Percentiles rank a stretch among this genome's conserved stretches.
Evolutionary conservation across 2,113 vertebrate species (phyloP).

Genomic region (Eublepharis macularius): DNA sequence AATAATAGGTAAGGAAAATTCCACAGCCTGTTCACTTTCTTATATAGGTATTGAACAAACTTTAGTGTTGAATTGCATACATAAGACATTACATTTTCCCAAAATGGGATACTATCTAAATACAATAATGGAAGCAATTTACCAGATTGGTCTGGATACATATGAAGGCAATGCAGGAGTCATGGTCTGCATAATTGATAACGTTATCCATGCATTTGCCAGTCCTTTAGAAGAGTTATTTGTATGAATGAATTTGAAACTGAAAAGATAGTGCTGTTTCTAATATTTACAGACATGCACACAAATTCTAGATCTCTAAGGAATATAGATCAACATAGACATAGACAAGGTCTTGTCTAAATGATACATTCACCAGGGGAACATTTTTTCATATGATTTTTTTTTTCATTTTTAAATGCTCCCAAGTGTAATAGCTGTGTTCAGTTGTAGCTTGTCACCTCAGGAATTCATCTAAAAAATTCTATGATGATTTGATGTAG

Average conservation of each 20-base stretch:
- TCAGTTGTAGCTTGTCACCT: too few relatives aligned
- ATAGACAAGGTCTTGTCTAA: too few relatives aligned
- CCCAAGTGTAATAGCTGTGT: too few relatives aligned
- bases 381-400: too few relatives aligned
- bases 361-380: too few relatives aligned
- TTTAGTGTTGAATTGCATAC: slow-evolving; percentile 33
- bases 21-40: slow-evolving; percentile 23
- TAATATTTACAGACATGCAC: slow-evolving; percentile 39
- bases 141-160: slow-evolving; percentile 63
- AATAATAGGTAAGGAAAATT: slow-evolving; percentile 22
- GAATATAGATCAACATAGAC: slow-evolving; percentile 17
- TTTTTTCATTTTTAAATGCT: too few relatives aligned
- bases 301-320: slow-evolving; percentile 41
- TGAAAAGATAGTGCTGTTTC: slow-evolving; percentile 37
- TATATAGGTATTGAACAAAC: slow-evolving; percentile 37
- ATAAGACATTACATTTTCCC: slow-evolving; percentile 64
- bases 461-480: too few relatives aligned
- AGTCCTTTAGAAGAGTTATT: slow-evolving; percentile 72
- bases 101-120: slow-evolving; percentile 67
- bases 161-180: slow-evolving; percentile 61
- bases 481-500: too few relatives aligned
- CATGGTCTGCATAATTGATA: slow-evolving; percentile 65
- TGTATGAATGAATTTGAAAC: slow-evolving; percentile 54
- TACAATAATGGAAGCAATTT: slow-evolving; percentile 67
- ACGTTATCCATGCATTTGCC: slow-evolving; percentile 64